These are phyloP conservation scores for Carposina sasakii DNA, from an alignment of 1,140 invertebrate species.

Conservation along the genomic window DNA sequence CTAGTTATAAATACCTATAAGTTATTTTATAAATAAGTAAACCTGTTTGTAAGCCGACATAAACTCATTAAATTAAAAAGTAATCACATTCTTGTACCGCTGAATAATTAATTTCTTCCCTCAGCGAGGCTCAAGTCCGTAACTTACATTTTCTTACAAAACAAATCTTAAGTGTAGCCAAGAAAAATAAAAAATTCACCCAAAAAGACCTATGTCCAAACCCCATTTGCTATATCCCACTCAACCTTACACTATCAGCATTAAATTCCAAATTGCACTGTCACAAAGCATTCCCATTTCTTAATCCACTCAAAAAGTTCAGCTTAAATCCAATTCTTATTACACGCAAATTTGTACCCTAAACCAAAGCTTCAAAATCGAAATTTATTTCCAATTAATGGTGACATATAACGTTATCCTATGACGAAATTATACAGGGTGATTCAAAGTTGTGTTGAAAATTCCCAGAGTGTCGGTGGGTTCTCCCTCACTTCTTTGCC, in stretches of 20 bases:
- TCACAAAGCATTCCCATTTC: background rate
- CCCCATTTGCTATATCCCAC: constrained; percentile 4
- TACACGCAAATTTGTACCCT: too few species aligned
- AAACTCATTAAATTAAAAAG: constrained; percentile 35
- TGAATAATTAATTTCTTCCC: constrained; percentile 25
- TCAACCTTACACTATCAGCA: constrained; percentile 5
- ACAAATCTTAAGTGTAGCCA: constrained; percentile 48
- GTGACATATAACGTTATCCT: background rate
- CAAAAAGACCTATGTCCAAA: constrained; percentile 34
- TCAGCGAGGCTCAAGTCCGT: constrained; percentile 28
- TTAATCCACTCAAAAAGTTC: background rate
- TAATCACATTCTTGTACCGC: constrained; percentile 18
- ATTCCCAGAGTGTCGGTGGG: constrained; percentile 53
- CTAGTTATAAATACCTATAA: too few species aligned
- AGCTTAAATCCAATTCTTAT: too few species aligned
- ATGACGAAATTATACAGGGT: constrained; percentile 36
- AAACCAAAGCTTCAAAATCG: too few species aligned
- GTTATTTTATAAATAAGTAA: too few species aligned
- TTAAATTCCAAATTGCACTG: constrained; percentile 18
- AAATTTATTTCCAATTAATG: too few species aligned
- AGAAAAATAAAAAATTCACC: constrained; percentile 55
- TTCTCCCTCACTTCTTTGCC: constrained; percentile 61
- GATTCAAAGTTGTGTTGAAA: too few species aligned
- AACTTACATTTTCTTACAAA: constrained; percentile 42
- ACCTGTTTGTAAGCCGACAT: too few species aligned